Conservation (phyloP, 2,797 vertebrate genomes). For the Chelidonichthys spinosus region DNA sequence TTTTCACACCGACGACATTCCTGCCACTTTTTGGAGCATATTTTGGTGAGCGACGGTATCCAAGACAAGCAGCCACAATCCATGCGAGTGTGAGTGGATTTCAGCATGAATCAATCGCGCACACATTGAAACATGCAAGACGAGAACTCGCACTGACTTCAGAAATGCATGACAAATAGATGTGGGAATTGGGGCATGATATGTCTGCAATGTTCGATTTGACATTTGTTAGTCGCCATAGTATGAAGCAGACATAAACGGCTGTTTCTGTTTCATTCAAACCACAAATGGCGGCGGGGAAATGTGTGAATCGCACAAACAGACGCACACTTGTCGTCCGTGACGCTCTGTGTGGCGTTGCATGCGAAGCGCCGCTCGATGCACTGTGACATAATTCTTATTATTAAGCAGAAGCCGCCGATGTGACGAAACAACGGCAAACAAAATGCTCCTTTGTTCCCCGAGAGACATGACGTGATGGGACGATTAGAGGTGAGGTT, state of each 20-base stretch:
- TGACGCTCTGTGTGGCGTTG: slow-evolving; percentile 56
- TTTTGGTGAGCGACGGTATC: slow-evolving; percentile 8
- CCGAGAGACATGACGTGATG: neutral
- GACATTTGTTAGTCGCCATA: slow-evolving; percentile 20
- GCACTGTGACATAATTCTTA: slow-evolving; percentile 39
- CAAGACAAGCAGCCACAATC: slow-evolving; percentile 6
- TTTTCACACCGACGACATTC: slow-evolving; percentile 39
- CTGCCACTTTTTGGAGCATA: slow-evolving; percentile 19
- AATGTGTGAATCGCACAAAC: slow-evolving; percentile 48
- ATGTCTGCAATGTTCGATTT: slow-evolving; percentile 20
- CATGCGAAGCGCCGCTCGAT: slow-evolving; percentile 67
- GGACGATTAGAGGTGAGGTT: slow-evolving; percentile 1
- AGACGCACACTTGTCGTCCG: slow-evolving; percentile 39
- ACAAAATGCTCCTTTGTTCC: slow-evolving; percentile 27
- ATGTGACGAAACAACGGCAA: slow-evolving; percentile 39
- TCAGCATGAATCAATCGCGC: slow-evolving; percentile 27
- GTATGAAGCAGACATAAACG: slow-evolving; percentile 25
- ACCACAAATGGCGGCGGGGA: slow-evolving; percentile 60
- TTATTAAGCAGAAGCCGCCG: slow-evolving; percentile 51
- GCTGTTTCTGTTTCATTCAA: slow-evolving; percentile 42
- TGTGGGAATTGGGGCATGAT: slow-evolving; percentile 30
- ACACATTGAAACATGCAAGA: slow-evolving; percentile 9
- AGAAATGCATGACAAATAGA: slow-evolving; percentile 43
- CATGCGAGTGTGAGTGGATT: slow-evolving; percentile 9
- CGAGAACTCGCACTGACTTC: slow-evolving; percentile 9